These are phyloP conservation scores for Patella depressa DNA, from an alignment of 2,888 invertebrate genomes.

Conservation along the genomic window DNA sequence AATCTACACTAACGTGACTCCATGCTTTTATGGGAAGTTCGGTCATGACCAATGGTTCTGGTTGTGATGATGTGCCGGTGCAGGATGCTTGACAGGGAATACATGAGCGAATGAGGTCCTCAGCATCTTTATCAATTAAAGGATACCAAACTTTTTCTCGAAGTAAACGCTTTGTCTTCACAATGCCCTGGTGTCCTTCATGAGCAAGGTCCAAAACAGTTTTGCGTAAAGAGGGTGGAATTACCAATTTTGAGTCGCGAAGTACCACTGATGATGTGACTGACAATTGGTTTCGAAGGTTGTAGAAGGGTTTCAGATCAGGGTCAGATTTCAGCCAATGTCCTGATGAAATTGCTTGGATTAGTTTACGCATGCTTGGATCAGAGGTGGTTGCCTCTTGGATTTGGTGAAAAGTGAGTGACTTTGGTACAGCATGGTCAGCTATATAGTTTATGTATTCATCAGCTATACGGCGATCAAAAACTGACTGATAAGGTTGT, in stretches of 20 bases:
- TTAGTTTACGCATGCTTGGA: slow-evolving; percentile 25
- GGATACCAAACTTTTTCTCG: slow-evolving; percentile 34
- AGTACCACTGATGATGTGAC: slow-evolving; percentile 21
- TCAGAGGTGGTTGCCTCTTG: slow-evolving; percentile 18
- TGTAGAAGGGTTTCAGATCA: too few species aligned
- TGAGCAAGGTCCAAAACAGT: slow-evolving; percentile 38
- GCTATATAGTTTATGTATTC: slow-evolving; percentile 26
- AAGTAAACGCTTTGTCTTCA: slow-evolving; percentile 38
- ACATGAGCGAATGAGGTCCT: slow-evolving; percentile 17
- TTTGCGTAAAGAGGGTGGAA: slow-evolving; percentile 33
- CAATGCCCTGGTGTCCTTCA: slow-evolving; percentile 41
- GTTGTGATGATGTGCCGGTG: too few species aligned
- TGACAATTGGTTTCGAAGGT: slow-evolving; percentile 14
- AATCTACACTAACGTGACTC: slow-evolving; percentile 33
- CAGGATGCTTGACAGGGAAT: slow-evolving; percentile 23
- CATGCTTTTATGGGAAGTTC: slow-evolving; percentile 31
- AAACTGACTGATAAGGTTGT: slow-evolving; percentile 23
- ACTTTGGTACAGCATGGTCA: slow-evolving; percentile 35
- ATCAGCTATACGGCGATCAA: neutral
- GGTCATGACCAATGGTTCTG: too few species aligned
- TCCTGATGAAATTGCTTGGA: slow-evolving; percentile 28
- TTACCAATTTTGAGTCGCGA: slow-evolving; percentile 22
- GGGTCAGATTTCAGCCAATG: slow-evolving; percentile 30
- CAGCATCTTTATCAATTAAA: slow-evolving; percentile 18
- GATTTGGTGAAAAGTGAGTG: slow-evolving; percentile 25